Conservation (phyloP, 2,113 vertebrate species). For the Microtus pennsylvanicus region DNA sequence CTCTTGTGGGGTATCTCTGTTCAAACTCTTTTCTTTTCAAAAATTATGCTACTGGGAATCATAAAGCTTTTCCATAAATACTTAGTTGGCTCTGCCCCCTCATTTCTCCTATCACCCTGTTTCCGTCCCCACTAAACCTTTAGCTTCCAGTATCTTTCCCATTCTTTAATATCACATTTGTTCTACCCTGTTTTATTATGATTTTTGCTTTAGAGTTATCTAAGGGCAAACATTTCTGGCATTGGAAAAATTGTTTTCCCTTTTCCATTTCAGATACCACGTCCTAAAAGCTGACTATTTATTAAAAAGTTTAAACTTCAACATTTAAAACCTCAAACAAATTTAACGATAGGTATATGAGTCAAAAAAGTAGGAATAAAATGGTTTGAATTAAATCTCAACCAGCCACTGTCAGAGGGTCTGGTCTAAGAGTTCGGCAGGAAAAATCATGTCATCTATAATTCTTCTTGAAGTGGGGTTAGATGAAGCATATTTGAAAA, state of each 20-base stretch:
- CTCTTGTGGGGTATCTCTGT: neutral
- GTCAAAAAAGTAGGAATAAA: slow-evolving; percentile 13
- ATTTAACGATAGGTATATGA: neutral
- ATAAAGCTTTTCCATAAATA: neutral
- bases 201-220: neutral
- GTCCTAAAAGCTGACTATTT: neutral
- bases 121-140: neutral
- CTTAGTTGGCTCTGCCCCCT: neutral
- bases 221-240: neutral
- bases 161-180: neutral
- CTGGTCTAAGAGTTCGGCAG: neutral
- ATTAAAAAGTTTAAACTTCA: neutral
- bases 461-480: neutral
- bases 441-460: neutral
- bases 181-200: neutral
- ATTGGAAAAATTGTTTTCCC: neutral
- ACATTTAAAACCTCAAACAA: neutral
- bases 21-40: neutral
- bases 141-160: neutral
- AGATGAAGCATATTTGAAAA: neutral
- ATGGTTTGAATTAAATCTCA: neutral
- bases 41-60: neutral
- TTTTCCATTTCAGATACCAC: neutral
- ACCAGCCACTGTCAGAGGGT: neutral
- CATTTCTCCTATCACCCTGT: neutral